Evolutionary conservation across 2,888 invertebrate genomes (phyloP).

Genomic region (Melipona beecheii): DNA sequence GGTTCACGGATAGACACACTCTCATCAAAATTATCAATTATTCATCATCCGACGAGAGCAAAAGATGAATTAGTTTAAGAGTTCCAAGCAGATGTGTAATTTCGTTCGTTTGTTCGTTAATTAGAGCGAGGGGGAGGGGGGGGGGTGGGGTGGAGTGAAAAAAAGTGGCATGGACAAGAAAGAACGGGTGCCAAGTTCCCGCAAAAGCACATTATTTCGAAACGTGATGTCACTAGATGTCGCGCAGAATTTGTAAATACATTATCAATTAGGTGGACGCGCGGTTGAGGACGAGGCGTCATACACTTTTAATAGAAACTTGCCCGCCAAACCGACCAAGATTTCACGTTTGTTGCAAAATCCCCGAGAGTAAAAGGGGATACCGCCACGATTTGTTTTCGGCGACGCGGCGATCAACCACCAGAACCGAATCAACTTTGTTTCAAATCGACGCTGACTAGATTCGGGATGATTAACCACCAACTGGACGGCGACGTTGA

Average conservation of each 20-base stretch:
- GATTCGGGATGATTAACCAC: neutral
- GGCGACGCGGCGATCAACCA: neutral
- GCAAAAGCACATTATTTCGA: slow-evolving; percentile 67
- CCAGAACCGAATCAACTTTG: neutral
- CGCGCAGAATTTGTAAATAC: slow-evolving; percentile 53
- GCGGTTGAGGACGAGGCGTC: slow-evolving; percentile 53
- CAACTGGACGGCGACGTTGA: neutral
- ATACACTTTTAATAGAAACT: slow-evolving; percentile 64
- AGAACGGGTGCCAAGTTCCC: slow-evolving; percentile 60
- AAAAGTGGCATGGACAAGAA: neutral
- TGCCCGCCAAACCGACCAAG: slow-evolving; percentile 33
- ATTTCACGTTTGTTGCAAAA: slow-evolving; percentile 55
- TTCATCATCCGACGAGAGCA: too few relatives aligned
- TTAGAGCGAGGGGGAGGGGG: neutral
- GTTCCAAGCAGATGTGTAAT: neutral
- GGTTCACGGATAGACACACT: too few relatives aligned
- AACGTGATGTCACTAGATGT: slow-evolving; percentile 68
- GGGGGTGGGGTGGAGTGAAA: neutral
- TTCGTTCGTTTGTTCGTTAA: neutral
- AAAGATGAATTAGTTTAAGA: too few relatives aligned
- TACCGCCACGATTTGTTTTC: neutral
- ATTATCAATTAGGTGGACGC: slow-evolving; percentile 64
- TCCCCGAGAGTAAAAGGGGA: slow-evolving; percentile 5
- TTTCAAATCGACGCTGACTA: too few relatives aligned
- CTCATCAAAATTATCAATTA: too few relatives aligned